phyloP scores from a whole-genome alignment of 2,113 vertebrate species.

The Burhinus bistriatus region DNA sequence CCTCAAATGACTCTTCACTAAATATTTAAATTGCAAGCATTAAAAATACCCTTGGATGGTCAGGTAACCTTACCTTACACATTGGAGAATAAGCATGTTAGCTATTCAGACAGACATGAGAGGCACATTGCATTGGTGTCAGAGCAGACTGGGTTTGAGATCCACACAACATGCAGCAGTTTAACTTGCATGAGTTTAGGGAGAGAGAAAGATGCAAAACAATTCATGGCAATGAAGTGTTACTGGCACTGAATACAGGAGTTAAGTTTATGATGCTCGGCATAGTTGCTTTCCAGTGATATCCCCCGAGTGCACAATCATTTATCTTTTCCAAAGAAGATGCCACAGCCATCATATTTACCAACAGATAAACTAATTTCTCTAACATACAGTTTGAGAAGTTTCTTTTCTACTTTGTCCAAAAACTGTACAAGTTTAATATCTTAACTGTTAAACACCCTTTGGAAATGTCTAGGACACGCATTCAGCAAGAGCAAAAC shows the following conservation, averaged over 20 bases:
- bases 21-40: constrained; percentile 73
- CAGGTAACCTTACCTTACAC: constrained; percentile 39
- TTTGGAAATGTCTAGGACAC: background rate
- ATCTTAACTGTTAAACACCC: background rate
- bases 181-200: background rate
- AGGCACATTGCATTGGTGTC: background rate
- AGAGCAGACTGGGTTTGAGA: background rate
- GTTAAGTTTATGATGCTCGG: background rate
- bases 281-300: background rate
- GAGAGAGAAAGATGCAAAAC: background rate
- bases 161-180: background rate
- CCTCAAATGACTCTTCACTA: constrained; percentile 76
- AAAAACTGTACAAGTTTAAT: background rate
- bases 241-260: background rate
- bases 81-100: background rate
- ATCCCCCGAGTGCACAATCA: background rate
- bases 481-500: background rate
- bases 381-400: background rate
- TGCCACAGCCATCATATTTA: background rate
- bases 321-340: background rate
- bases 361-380: background rate
- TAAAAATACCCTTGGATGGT: constrained; percentile 60
- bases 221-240: background rate
- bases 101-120: background rate
- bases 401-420: background rate